Base-by-base conservation (phyloP, 2,888 invertebrate genomes). In the Amiota communis region DNA sequence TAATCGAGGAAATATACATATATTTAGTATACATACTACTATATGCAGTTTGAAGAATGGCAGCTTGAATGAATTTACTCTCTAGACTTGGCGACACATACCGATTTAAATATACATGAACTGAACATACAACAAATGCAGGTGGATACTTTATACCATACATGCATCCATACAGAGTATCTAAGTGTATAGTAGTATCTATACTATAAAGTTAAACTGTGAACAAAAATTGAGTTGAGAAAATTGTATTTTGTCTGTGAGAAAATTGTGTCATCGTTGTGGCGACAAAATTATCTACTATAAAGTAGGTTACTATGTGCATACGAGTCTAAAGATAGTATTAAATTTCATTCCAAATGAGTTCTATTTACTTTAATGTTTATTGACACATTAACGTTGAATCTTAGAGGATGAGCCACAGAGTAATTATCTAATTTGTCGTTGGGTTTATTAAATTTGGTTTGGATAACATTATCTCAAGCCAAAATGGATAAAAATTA, bases 31-130 rank as follows among this genome's bases (percentile, higher is more conserved):
- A 36, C 36, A 36, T 36, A 36, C 36, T 36, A 36, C 8, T 36
- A 6, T 36, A 6, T 36, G 36, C 1, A 56, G 56, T 20, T 23
- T 59, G 23, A 59, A 11, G 20, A 17, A 59, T 17, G 59, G 11
- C 20, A 13, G 20, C 23, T 20, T 17, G 23, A 23, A 13, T 63
- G 63, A 36, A 36, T 36, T 36, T 36, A 36, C 36, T 36, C 36
- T 36, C 36, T 36, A 36, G 20, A 68, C 67, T 68, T 68, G 67
- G 67, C 67, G 67, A 68, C 67, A 68, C 67, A 68, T 8, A 53
- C 53, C 53, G 59, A 20, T 8, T 20, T 59, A 59, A 59, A 51
- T n/a, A 51, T 51, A n/a, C 53, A 51, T 36, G 8, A 36, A 36
- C 36, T 36, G 36, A 36, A 36, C 36, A 4, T 36, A 36, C 36